Percentiles rank a stretch among this genome's conserved stretches.
Conservation (phyloP, 2,888 invertebrate species). For the Eustalomyia histrio region DNA sequence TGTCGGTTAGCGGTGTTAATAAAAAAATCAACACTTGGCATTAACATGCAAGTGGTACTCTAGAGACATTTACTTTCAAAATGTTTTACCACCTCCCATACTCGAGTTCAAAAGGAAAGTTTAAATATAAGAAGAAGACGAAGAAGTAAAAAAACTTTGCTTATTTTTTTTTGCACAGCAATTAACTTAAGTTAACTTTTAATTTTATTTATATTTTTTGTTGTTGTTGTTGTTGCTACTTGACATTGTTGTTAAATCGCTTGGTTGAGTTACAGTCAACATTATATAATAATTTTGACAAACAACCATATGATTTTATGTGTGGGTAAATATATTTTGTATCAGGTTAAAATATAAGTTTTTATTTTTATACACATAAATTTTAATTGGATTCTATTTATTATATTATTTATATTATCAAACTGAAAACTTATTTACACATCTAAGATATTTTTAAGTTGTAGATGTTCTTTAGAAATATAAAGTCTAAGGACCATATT, state of each 20-base stretch:
- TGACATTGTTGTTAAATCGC: constrained; percentile 24
- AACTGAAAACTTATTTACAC: no score
- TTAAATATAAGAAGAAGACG: background rate
- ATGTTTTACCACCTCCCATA: constrained; percentile 14
- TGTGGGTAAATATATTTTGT: background rate
- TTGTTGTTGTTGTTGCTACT: background rate
- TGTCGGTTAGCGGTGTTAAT: constrained; percentile 36
- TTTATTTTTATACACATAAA: no score
- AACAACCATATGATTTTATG: constrained; percentile 32
- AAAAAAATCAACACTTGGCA: constrained; percentile 58
- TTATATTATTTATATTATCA: no score
- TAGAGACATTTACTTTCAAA: constrained; percentile 46
- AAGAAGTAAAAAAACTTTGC: constrained; percentile 25
- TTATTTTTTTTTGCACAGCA: constrained; percentile 34
- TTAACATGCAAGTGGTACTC: constrained; percentile 55
- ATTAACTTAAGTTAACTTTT: constrained; percentile 57
- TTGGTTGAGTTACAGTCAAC: constrained; percentile 1
- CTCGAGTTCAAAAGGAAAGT: background rate
- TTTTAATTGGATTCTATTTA: no score
- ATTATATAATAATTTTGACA: constrained; percentile 21
- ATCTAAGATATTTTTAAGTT: no score
- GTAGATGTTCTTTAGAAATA: no score
- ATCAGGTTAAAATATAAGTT: background rate
- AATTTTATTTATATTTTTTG: constrained; percentile 51
- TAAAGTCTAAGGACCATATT: constrained; percentile 5